phyloP scores from a whole-genome alignment of 1,140 invertebrate genomes.

The Triops longicaudatus region DNA sequence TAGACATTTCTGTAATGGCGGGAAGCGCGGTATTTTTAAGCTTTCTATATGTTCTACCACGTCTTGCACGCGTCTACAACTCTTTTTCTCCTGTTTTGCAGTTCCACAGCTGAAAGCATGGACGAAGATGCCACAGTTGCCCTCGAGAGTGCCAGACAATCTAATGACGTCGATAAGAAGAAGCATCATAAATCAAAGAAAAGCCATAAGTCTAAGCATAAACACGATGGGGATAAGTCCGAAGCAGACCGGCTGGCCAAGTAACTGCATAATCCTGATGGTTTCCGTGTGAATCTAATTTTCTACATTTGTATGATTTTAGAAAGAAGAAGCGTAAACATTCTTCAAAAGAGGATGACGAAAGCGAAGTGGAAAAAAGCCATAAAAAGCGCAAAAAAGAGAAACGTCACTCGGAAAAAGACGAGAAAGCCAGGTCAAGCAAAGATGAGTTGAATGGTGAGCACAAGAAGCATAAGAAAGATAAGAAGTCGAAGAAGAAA shows the following conservation, averaged over 20 bases:
- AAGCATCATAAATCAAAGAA: conserved; percentile 26
- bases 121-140: neutral
- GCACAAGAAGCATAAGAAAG: conserved; percentile 16
- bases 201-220: conserved; percentile 22
- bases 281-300: neutral
- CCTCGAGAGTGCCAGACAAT: neutral
- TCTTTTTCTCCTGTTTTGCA: neutral
- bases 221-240: conserved; percentile 19
- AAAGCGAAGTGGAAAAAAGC: conserved; percentile 22
- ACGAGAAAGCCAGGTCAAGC: neutral
- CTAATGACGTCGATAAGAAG: neutral
- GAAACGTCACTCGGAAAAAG: conserved; percentile 19
- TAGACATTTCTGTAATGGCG: too few relatives aligned
- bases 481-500: conserved; percentile 19
- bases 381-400: conserved; percentile 24
- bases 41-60: too few relatives aligned
- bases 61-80: neutral
- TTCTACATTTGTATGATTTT: neutral
- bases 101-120: neutral
- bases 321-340: conserved; percentile 26
- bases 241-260: neutral
- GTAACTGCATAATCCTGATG: neutral
- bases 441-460: conserved; percentile 21
- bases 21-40: too few relatives aligned
- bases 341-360: neutral